phyloP scores from a whole-genome alignment of 2,797 vertebrate genomes.

The Mallotus villosus region DNA sequence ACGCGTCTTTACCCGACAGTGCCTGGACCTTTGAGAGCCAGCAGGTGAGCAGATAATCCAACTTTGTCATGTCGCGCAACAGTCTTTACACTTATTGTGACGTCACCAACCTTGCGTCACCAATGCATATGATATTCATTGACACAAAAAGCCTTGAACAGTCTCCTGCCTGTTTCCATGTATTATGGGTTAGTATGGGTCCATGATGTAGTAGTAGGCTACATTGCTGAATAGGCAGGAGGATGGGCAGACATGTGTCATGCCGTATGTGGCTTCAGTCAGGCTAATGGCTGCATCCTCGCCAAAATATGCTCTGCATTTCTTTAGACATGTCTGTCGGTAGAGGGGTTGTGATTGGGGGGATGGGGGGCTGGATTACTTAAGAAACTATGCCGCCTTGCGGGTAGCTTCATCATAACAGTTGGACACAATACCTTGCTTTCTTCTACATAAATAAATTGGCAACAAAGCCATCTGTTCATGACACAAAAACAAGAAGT shows the following conservation, averaged over 20 bases:
- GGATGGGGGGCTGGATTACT: neutral
- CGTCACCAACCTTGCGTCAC: neutral
- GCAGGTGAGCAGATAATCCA: slow-evolving; percentile 59
- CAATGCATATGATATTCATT: no score
- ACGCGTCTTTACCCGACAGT: slow-evolving; percentile 69
- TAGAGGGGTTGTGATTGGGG: neutral
- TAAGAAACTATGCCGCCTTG: slow-evolving; percentile 64
- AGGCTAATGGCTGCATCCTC: neutral
- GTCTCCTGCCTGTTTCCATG: no score
- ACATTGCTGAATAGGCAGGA: no score
- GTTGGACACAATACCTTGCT: neutral
- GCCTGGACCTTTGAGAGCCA: slow-evolving; percentile 73
- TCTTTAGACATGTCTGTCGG: neutral
- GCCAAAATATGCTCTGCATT: slow-evolving; percentile 5
- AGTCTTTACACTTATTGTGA: neutral
- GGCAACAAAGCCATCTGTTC: neutral
- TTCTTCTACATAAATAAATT: neutral
- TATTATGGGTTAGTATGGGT: no score
- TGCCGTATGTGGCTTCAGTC: no score
- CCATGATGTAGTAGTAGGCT: no score
- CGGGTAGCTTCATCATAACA: slow-evolving; percentile 43
- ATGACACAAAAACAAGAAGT: neutral
- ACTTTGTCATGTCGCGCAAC: neutral
- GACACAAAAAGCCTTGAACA: no score
- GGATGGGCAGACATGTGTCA: no score